Evolutionary conservation across 2,797 vertebrate species (phyloP).

Genomic region (Chaenodraco wilsoni): DNA sequence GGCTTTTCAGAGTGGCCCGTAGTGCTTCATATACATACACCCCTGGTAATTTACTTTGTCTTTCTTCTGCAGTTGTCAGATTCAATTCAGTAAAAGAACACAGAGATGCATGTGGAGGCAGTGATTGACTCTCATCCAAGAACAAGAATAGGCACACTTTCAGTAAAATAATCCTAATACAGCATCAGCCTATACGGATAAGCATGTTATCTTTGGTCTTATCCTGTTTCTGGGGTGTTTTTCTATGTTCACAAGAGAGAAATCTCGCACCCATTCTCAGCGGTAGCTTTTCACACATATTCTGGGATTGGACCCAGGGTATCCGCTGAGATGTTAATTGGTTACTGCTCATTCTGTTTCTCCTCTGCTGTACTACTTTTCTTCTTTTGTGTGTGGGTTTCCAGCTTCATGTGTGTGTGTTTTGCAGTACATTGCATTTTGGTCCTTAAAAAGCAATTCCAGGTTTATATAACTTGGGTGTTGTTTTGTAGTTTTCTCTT

Average conservation of each 20-base stretch:
- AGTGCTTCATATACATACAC: slow-evolving; percentile 31
- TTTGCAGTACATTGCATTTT: neutral
- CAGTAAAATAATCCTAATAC: slow-evolving; percentile 38
- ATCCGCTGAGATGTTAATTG: slow-evolving; percentile 44
- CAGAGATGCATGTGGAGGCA: neutral
- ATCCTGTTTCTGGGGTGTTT: slow-evolving; percentile 3
- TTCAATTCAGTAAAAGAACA: slow-evolving; percentile 10
- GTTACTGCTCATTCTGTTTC: slow-evolving; percentile 29
- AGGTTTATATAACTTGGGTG: neutral
- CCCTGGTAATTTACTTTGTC: slow-evolving; percentile 36
- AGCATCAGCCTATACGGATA: slow-evolving; percentile 36
- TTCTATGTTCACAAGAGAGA: slow-evolving; percentile 19
- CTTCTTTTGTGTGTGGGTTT: slow-evolving; percentile 1
- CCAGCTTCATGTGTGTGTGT: neutral
- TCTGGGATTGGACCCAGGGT: slow-evolving; percentile 24
- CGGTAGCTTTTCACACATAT: slow-evolving; percentile 38
- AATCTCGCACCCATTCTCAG: slow-evolving; percentile 32
- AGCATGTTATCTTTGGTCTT: slow-evolving; percentile 29
- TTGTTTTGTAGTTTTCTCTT: neutral
- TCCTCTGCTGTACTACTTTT: neutral
- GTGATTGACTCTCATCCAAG: slow-evolving; percentile 18
- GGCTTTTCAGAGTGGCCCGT: slow-evolving; percentile 41
- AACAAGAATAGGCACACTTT: slow-evolving; percentile 21
- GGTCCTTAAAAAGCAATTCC: slow-evolving; percentile 6
- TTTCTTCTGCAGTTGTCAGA: slow-evolving; percentile 42